Evolutionary conservation across 2,888 invertebrate species (phyloP), one percentile per base, ranked within the genome.

Genomic region (Tryphoninae sp.): DNA sequence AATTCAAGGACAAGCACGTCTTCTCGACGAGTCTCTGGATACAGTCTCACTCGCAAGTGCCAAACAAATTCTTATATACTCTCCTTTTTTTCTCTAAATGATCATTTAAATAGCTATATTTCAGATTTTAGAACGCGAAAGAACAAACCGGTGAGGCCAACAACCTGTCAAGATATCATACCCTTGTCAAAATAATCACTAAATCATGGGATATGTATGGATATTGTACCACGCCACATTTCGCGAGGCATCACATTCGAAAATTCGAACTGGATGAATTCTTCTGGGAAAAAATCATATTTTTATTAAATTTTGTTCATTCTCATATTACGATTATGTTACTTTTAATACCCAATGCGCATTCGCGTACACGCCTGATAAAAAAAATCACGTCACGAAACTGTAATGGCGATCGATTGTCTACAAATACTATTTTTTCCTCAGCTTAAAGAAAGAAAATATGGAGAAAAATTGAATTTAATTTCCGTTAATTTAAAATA

Each of bases 111-210:
- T 87, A 87, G 88, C 87, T 86, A 89, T 89, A 89, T 89, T 88
- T 89, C 84, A 90, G 86, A 84, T 83, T 83, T 84, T 72, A 59
- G 80, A 81, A 76, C 79, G 79, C 76, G 68, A 84, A 83, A 84
- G 86, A 86, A 86, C 87, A 58, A 72, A 53, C 75, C 49, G 87
- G 87, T 86, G 86, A 89, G 89, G 88, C 89, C 89, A 89, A 88
- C 88, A 88, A 89, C 87, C 89, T 89, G 89, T 90, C 89, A 88
- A 83, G 85, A 88, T 87, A 89, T 90, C 90, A 90, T 90, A 91
- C 91, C 91, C 91, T 89, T 89, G 90, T 91, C 90, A 90, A 91
- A 91, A 90, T 90, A 90, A 90, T 90, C 90, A 89, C 88, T 88
- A 89, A 90, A 90, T 91, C 91, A 90, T 90, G 89, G 90, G 89